These are phyloP conservation scores for Phortica variegata DNA, from an alignment of 1,140 invertebrate genomes.

Conservation along the genomic window DNA sequence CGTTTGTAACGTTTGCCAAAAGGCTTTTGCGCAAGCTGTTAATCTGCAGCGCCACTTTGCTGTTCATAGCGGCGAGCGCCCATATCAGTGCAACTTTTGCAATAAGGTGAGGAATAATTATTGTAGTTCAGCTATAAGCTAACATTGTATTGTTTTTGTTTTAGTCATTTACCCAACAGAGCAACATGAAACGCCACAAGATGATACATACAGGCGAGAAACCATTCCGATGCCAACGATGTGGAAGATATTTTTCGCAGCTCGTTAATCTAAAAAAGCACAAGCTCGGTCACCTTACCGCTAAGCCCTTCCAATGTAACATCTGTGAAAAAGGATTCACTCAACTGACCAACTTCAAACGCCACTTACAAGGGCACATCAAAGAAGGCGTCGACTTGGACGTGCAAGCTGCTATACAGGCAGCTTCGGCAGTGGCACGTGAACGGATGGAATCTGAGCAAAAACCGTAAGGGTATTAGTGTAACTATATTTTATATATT, in stretches of 20 bases:
- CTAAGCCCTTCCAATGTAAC: slow-evolving; percentile 49
- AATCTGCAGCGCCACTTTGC: slow-evolving; percentile 52
- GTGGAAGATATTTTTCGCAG: slow-evolving; percentile 51
- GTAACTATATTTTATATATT: neutral
- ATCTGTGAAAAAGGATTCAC: slow-evolving; percentile 54
- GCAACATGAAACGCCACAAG: slow-evolving; percentile 56
- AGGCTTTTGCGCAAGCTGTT: slow-evolving; percentile 54
- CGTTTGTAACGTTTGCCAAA: slow-evolving; percentile 46
- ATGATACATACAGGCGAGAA: slow-evolving; percentile 56
- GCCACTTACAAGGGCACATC: slow-evolving; percentile 49
- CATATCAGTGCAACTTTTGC: slow-evolving; percentile 52
- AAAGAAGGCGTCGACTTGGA: slow-evolving; percentile 50
- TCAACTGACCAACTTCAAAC: slow-evolving; percentile 48
- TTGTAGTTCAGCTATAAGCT: no score
- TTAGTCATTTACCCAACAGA: slow-evolving; percentile 51
- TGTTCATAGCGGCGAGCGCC: slow-evolving; percentile 53
- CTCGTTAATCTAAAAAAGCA: slow-evolving; percentile 56
- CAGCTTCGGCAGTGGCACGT: slow-evolving; percentile 37
- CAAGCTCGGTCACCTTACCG: slow-evolving; percentile 50
- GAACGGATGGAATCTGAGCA: slow-evolving; percentile 41
- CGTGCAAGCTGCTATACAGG: slow-evolving; percentile 38
- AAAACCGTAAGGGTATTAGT: slow-evolving; percentile 39
- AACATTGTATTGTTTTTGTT: no score
- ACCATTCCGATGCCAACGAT: slow-evolving; percentile 51
- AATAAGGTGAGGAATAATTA: slow-evolving; percentile 21